A percentile compares a stretch with the other conserved stretches of the same genome.
Evolutionary conservation across 1,140 invertebrate species (phyloP).

Genomic region (Zaprionus kolodkinae): DNA sequence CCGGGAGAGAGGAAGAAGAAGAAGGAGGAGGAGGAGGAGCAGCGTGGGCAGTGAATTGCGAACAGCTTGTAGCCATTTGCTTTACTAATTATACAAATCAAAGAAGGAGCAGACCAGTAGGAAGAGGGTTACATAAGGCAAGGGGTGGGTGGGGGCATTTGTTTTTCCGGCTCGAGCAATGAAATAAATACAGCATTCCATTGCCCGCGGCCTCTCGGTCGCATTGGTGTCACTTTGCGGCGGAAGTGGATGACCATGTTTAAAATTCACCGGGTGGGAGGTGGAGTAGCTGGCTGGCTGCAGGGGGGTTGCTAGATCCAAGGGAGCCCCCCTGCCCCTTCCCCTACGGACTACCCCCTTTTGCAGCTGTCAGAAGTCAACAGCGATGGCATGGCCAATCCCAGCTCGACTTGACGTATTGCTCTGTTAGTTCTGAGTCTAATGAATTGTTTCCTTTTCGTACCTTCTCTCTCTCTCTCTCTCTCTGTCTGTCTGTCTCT

Average conservation of each 20-base stretch:
- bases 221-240: conserved; percentile 78
- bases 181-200: conserved; percentile 79
- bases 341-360: too few relatives aligned
- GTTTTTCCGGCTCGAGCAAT: conserved; percentile 54
- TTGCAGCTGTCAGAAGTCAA: conserved; percentile 62
- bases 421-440: conserved; percentile 65
- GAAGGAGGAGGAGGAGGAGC: background rate
- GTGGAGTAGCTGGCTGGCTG: background rate
- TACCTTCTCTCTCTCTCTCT: conserved; percentile 21
- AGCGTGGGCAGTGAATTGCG: conserved; percentile 51
- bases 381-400: conserved; percentile 19
- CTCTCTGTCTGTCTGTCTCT: conserved; percentile 6
- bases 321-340: background rate
- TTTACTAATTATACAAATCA: conserved; percentile 79
- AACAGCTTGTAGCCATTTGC: conserved; percentile 82
- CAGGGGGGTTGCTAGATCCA: conserved; percentile 20
- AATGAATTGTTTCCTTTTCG: conserved; percentile 71
- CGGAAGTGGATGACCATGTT: conserved; percentile 79
- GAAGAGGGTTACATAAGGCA: background rate
- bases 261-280: conserved; percentile 48
- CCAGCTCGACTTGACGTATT: conserved; percentile 59
- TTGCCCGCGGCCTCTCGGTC: conserved; percentile 43
- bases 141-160: conserved; percentile 24
- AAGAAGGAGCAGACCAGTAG: conserved; percentile 29
- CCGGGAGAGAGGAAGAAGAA: background rate